phyloP scores from a whole-genome alignment of 2,113 vertebrate species.

The Brachionichthys hirsutus region DNA sequence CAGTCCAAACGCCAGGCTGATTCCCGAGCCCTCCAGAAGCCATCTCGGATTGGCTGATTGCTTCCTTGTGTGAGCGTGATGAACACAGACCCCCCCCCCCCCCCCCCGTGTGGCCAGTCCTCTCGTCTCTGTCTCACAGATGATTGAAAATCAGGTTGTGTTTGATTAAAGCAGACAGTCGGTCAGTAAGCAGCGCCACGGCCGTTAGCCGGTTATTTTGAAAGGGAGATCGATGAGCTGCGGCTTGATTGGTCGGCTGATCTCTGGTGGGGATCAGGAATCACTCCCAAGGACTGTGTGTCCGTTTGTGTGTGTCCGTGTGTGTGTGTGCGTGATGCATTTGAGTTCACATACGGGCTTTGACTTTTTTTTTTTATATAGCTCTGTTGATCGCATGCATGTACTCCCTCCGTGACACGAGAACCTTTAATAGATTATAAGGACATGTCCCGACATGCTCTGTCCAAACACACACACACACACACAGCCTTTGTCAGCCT shows the following conservation, averaged over 20 bases:
- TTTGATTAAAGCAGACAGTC: slow-evolving; percentile 52
- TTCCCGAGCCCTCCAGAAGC: too few species aligned
- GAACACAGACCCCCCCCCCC: slow-evolving; percentile 25
- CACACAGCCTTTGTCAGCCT: slow-evolving; percentile 46
- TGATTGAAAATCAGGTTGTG: slow-evolving; percentile 46
- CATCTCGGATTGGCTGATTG: slow-evolving; percentile 17
- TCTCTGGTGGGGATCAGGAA: slow-evolving; percentile 17
- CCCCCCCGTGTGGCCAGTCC: slow-evolving; percentile 5
- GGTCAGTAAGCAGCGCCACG: slow-evolving; percentile 43
- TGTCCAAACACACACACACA: slow-evolving; percentile 36
- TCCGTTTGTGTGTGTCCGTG: slow-evolving; percentile 6
- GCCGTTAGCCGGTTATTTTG: slow-evolving; percentile 56
- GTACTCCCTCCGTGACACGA: slow-evolving; percentile 26
- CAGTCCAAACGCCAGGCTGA: too few species aligned
- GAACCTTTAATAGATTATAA: slow-evolving; percentile 45
- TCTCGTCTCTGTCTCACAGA: too few species aligned
- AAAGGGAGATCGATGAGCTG: slow-evolving; percentile 28
- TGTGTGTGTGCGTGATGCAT: background rate
- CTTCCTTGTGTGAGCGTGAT: slow-evolving; percentile 28
- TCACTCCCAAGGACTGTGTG: slow-evolving; percentile 14
- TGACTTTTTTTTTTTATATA: too few species aligned
- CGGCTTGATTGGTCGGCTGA: slow-evolving; percentile 32
- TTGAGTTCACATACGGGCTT: too few species aligned
- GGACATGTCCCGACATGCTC: slow-evolving; percentile 64
- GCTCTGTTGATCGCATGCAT: slow-evolving; percentile 25